phyloP scores from a whole-genome alignment of 2,113 vertebrate species.

The Grus americana region DNA sequence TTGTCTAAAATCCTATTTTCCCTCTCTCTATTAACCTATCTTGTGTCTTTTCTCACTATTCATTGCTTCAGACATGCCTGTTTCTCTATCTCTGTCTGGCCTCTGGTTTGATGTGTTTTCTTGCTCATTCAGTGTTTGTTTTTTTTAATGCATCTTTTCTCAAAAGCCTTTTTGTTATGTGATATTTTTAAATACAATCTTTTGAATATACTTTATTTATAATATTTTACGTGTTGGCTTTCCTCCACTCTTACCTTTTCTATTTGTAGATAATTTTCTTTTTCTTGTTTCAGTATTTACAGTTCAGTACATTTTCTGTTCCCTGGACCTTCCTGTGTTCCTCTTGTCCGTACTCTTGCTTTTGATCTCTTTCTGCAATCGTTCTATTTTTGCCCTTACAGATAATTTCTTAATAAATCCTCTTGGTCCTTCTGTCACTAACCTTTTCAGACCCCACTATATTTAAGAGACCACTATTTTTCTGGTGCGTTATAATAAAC shows the following conservation, averaged over 20 bases:
- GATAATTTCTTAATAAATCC: neutral
- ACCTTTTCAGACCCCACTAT: neutral
- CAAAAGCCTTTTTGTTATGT: neutral
- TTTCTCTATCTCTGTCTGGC: neutral
- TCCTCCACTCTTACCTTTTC: neutral
- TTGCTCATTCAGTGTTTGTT: neutral
- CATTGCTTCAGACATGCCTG: neutral
- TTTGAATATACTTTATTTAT: neutral
- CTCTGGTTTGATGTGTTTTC: neutral
- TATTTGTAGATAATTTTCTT: neutral
- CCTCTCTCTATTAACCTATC: neutral
- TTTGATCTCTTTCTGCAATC: neutral
- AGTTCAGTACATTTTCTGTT: neutral
- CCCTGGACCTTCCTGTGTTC: neutral
- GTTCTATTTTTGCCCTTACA: neutral
- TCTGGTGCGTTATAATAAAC: neutral
- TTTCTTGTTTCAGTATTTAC: neutral
- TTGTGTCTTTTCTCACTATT: slow-evolving; percentile 4
- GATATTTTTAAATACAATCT: neutral
- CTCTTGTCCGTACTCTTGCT: neutral
- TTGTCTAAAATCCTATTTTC: neutral
- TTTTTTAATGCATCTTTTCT: neutral
- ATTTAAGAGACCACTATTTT: neutral
- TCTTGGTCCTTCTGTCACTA: neutral
- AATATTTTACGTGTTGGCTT: neutral